Conservation (phyloP, 2,888 invertebrate genomes). For the Folsomia candida region DNA sequence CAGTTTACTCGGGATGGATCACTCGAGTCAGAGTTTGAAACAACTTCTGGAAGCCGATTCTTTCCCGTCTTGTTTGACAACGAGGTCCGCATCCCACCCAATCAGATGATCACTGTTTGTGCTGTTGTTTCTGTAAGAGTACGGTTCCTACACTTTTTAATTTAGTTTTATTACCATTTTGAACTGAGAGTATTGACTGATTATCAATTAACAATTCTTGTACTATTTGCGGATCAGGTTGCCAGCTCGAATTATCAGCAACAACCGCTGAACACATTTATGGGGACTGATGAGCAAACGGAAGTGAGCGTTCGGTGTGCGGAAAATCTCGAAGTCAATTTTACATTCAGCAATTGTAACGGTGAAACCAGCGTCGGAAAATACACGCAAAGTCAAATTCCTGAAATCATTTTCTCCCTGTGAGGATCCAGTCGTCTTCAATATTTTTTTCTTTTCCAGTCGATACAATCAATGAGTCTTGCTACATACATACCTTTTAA, state of each 20-base stretch:
- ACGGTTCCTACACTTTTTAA: too few species aligned
- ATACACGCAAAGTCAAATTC: conserved; percentile 36
- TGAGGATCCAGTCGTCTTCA: too few species aligned
- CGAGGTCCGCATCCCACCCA: conserved; percentile 26
- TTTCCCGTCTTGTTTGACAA: conserved; percentile 35
- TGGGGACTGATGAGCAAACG: conserved; percentile 25
- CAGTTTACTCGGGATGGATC: conserved; percentile 26
- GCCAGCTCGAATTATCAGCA: conserved; percentile 28
- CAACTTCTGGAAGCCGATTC: conserved; percentile 24
- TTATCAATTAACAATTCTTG: background rate
- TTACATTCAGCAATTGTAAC: conserved; percentile 29
- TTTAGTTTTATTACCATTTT: too few species aligned
- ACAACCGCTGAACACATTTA: conserved; percentile 31
- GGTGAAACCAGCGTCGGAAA: conserved; percentile 33
- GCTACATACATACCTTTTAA: too few species aligned
- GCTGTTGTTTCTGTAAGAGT: conserved; percentile 35
- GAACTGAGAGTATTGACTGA: too few species aligned
- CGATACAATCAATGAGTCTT: too few species aligned
- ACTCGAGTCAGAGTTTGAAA: conserved; percentile 27
- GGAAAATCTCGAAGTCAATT: conserved; percentile 31
- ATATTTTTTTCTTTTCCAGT: too few species aligned
- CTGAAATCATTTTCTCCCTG: conserved; percentile 36
- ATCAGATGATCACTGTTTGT: conserved; percentile 34
- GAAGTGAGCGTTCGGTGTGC: conserved; percentile 23
- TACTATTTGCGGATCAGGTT: conserved; percentile 15